Evolutionary conservation across 2,888 invertebrate genomes (phyloP).

Genomic region (Patella caerulea): DNA sequence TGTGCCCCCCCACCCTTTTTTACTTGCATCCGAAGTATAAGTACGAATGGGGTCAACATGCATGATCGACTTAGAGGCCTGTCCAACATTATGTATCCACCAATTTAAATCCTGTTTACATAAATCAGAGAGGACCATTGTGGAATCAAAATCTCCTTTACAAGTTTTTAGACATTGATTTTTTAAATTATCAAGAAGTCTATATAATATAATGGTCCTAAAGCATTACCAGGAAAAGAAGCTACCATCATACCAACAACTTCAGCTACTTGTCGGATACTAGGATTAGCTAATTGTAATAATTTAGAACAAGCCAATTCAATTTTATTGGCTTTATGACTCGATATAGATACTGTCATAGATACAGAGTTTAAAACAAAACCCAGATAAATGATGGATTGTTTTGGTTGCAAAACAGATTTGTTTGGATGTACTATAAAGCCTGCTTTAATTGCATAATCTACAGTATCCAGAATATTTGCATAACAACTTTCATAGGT

Average conservation of each 20-base stretch:
- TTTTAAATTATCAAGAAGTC: neutral
- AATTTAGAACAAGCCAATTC: neutral
- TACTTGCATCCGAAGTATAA: neutral
- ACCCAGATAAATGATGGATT: conserved; percentile 28
- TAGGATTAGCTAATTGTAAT: neutral
- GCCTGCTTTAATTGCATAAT: conserved; percentile 22
- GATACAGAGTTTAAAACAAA: conserved; percentile 14
- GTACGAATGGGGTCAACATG: neutral
- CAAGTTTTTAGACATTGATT: neutral
- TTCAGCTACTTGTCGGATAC: neutral
- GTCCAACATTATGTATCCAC: neutral
- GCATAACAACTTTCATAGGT: conserved; percentile 15
- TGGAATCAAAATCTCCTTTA: neutral
- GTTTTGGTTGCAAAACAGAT: conserved; percentile 27
- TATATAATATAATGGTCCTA: neutral
- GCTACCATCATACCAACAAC: neutral
- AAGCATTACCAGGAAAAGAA: neutral
- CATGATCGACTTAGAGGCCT: neutral
- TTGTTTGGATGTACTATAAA: conserved; percentile 33
- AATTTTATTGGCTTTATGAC: neutral
- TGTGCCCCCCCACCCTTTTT: neutral
- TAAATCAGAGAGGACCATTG: neutral
- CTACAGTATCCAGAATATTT: conserved; percentile 19
- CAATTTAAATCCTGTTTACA: neutral
- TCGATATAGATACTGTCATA: neutral